These are phyloP conservation scores for Craterocephalus amniculus DNA, from an alignment of 2,797 vertebrate species.

Conservation along the genomic window DNA sequence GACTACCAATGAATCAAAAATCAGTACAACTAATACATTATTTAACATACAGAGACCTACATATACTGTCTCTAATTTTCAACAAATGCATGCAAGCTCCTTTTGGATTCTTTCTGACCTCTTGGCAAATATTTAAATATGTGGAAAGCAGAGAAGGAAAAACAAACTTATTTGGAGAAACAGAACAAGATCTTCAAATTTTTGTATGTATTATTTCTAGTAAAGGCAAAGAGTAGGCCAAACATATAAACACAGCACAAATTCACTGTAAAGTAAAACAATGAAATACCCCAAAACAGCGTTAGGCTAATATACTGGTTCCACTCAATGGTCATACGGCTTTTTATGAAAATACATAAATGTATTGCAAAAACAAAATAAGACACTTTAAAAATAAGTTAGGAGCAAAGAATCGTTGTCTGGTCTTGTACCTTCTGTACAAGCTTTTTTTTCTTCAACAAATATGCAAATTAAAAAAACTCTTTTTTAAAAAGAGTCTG, in stretches of 20 bases:
- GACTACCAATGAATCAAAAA: constrained; percentile 56
- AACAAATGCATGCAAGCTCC: constrained; percentile 41
- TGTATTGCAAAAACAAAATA: not conserved
- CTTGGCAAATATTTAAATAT: constrained; percentile 19
- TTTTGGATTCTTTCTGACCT: constrained; percentile 52
- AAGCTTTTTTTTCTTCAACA: not conserved
- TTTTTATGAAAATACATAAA: not conserved
- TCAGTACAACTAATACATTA: constrained; percentile 52
- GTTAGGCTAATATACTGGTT: not conserved
- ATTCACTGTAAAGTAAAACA: not conserved
- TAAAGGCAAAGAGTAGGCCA: not conserved
- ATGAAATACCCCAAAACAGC: not conserved
- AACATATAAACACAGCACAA: not conserved
- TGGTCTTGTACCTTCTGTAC: not conserved
- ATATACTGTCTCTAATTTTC: constrained; percentile 48
- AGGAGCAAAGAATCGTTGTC: too few species aligned
- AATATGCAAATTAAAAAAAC: not conserved
- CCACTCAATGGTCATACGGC: not conserved
- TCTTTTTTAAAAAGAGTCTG: not conserved
- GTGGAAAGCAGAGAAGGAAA: not conserved
- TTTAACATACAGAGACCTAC: constrained; percentile 45
- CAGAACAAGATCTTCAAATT: constrained; percentile 13
- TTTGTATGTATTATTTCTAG: constrained; percentile 13
- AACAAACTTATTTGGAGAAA: constrained; percentile 23
- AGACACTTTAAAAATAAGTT: not conserved